Evolutionary conservation across 2,113 vertebrate species (phyloP).

Genomic region (Pogonocichla stellata): DNA sequence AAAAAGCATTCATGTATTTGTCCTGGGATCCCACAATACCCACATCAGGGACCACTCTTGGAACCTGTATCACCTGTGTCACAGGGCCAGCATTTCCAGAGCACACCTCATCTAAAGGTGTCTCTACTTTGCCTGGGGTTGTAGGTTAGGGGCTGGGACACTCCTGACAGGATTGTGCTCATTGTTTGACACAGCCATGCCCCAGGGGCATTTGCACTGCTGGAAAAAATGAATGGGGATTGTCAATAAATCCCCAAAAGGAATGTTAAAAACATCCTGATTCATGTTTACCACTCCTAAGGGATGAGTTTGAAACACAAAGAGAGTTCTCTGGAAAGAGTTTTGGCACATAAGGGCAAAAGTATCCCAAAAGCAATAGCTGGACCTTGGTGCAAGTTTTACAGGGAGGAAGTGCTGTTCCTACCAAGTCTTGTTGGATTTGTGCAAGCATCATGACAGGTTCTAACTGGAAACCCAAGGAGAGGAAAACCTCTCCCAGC

Average conservation of each 20-base stretch:
- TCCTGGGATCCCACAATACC: not conserved
- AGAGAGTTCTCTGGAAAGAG: not conserved
- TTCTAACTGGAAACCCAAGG: not conserved
- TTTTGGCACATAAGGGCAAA: not conserved
- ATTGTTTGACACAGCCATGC: not conserved
- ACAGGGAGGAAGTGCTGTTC: not conserved
- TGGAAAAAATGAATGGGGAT: not conserved
- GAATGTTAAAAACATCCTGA: not conserved
- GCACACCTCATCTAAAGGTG: not conserved
- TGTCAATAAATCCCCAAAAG: not conserved
- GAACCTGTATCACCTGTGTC: not conserved
- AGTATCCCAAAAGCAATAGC: fast-evolving
- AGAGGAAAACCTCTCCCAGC: not conserved
- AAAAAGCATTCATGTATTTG: not conserved
- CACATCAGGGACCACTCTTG: not conserved
- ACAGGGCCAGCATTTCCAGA: not conserved
- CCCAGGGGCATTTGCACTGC: not conserved
- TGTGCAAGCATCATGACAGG: not conserved
- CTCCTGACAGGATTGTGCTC: not conserved
- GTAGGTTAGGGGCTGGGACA: not conserved
- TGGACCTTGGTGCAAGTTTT: not conserved
- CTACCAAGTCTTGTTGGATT: not conserved
- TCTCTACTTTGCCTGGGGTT: not conserved
- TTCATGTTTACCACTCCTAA: not conserved
- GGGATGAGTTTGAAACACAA: not conserved